phyloP scores from a whole-genome alignment of 2,113 vertebrate species.

The Falco punctatus region DNA sequence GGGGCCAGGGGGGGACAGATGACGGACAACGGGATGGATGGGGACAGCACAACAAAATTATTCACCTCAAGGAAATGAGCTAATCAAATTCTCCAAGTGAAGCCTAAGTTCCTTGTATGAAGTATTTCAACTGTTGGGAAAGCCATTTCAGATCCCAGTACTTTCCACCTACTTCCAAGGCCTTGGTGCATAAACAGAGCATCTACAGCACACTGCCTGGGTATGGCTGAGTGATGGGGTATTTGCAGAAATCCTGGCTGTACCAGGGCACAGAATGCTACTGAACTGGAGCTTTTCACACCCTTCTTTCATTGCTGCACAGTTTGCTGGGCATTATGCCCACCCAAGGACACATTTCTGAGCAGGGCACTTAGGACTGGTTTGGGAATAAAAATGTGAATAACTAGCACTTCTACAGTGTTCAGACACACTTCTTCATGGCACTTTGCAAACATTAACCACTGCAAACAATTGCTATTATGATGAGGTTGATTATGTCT shows the following conservation, averaged over 20 bases:
- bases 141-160: neutral
- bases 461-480: conserved; percentile 31
- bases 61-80: neutral
- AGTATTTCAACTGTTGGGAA: neutral
- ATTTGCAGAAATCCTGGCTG: neutral
- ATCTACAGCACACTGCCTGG: neutral
- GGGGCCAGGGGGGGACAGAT: neutral
- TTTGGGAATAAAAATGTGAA: conserved; percentile 1
- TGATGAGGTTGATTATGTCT: neutral
- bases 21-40: too few relatives aligned
- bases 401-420: neutral
- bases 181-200: neutral
- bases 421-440: neutral
- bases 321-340: neutral
- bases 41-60: neutral
- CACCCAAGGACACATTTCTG: neutral
- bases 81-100: neutral
- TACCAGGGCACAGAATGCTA: neutral
- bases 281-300: neutral
- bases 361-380: neutral
- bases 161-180: neutral
- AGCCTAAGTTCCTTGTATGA: neutral
- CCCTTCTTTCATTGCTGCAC: neutral
- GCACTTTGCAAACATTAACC: conserved; percentile 40
- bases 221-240: neutral